Conservation (phyloP, 1,140 invertebrate species). For the Calliopsis andreniformis region DNA sequence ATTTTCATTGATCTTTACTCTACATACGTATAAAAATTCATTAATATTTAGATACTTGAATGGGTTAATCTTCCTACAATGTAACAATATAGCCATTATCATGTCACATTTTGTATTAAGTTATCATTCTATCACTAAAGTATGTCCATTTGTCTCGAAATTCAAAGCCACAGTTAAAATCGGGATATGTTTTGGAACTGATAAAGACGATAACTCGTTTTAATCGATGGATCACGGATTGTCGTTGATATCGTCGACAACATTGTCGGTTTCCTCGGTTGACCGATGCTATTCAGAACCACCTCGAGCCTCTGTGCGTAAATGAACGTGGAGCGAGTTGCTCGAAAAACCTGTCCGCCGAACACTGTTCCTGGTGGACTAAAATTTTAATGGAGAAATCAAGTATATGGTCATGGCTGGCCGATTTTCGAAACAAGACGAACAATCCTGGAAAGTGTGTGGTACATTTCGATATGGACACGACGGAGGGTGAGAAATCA, state of each 20-base stretch:
- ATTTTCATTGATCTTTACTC: too few species aligned
- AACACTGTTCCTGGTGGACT: conserved; percentile 34
- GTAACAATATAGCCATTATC: too few species aligned
- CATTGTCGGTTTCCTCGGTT: neutral
- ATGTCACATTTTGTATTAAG: too few species aligned
- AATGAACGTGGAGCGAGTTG: neutral
- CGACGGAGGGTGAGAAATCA: conserved; percentile 33
- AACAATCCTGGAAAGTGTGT: conserved; percentile 57
- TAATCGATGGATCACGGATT: neutral
- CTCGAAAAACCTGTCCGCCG: neutral
- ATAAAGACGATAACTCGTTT: conserved; percentile 1
- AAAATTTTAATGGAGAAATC: conserved; percentile 64
- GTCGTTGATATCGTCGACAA: neutral
- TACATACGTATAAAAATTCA: too few species aligned
- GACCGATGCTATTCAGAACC: neutral
- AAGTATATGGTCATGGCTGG: conserved; percentile 57
- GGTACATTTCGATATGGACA: conserved; percentile 52
- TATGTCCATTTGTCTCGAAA: neutral
- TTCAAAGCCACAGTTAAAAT: neutral
- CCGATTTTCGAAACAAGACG: conserved; percentile 20
- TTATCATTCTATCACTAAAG: too few species aligned
- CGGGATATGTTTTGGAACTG: neutral
- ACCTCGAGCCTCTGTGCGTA: neutral
- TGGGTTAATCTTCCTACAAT: too few species aligned
- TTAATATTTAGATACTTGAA: too few species aligned